Conservation (phyloP, 1,140 invertebrate genomes). For the Bombus haemorrhoidalis region DNA sequence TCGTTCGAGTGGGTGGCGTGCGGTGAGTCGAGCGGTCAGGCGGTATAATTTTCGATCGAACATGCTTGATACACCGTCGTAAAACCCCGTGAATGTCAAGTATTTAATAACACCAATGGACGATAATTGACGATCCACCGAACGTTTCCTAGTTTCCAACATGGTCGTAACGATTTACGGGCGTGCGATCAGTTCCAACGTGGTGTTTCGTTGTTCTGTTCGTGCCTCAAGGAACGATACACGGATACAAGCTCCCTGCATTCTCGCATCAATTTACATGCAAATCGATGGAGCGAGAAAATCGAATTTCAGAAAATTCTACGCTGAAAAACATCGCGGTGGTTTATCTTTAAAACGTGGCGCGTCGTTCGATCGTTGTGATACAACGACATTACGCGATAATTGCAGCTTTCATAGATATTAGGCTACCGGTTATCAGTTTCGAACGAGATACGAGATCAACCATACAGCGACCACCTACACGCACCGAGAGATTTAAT, state of each 20-base stretch:
- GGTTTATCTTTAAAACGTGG: not conserved
- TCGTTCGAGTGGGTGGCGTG: not conserved
- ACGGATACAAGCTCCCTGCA: not conserved
- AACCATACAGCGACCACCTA: not conserved
- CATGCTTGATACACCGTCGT: not conserved
- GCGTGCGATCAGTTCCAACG: not conserved
- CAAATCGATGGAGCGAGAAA: not conserved
- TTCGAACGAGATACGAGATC: not conserved
- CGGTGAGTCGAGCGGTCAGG: no score
- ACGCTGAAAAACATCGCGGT: no score
- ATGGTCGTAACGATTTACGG: not conserved
- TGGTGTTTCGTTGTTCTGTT: no score
- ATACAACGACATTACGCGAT: not conserved
- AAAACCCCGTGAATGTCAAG: not conserved
- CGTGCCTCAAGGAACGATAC: not conserved
- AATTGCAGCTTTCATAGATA: not conserved
- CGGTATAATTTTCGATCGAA: constrained; percentile 2
- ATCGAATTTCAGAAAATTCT: not conserved
- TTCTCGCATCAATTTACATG: not conserved
- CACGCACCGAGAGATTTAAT: constrained; percentile 15
- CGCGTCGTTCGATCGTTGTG: not conserved
- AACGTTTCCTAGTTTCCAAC: not conserved
- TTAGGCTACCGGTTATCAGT: not conserved
- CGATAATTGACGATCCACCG: not conserved
- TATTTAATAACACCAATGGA: constrained; percentile 18